Evolutionary conservation across 2,888 invertebrate species (phyloP), one percentile per base, ranked within the genome.

Genomic region (Heliconius erato): DNA sequence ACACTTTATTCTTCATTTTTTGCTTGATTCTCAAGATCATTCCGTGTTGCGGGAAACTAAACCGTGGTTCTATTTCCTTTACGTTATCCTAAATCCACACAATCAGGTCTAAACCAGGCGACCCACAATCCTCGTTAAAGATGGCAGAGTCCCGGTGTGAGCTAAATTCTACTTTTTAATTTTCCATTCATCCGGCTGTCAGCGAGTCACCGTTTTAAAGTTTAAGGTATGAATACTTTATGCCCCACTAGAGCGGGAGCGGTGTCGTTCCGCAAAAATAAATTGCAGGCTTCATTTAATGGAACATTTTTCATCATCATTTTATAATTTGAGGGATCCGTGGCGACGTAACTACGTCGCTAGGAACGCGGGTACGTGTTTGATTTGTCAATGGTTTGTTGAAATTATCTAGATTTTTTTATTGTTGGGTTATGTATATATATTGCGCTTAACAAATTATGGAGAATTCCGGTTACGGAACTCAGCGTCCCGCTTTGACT

Each of bases 71-170:
- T 63, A 63, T 63, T 63, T 63, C 23, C 11, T 23, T 63, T 54
- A 19, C n/a, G n/a, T 63, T n/a, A 54, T 86, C 87, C 88, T 88
- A 86, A 88, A 87, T 82, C 88, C 84, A 87, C 86, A 87, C 85
- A 86, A 85, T 87, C 87, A 84, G 85, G 79, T 84, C 79, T 78
- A 67, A 80, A 84, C 74, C 54, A 78, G 76, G 74, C 72, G 59
- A 67, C 74, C 78, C 83, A 81, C 78, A 79, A 78, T 74, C 78
- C 68, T 28, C 65, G 65, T 74, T 74, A 69, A 44, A 59, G 44
- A 28, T 14, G 65, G 16, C 19, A 69, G 65, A 80, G 68, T 72
- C 77, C 79, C 74, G 76, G 79, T 79, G 82, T 82, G 83, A 65
- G 74, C 81, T 81, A 82, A 85, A 85, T 85, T 80, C 82, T 79